phyloP scores from a whole-genome alignment of 2,888 invertebrate species.

The Drosophila pegasa region DNA sequence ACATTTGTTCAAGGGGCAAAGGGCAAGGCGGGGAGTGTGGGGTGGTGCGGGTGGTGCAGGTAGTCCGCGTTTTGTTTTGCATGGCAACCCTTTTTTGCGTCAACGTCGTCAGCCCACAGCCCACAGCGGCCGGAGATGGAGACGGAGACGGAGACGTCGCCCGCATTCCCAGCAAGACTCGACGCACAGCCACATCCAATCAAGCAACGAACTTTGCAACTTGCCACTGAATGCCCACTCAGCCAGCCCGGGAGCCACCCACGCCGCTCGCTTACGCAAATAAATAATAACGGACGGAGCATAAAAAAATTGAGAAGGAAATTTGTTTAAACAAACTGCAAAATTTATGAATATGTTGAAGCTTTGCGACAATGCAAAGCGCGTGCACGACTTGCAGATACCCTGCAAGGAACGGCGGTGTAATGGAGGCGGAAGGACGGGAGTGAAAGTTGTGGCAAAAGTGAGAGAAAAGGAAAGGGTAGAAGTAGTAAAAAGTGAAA shows the following conservation, averaged over 20 bases:
- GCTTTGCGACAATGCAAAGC: constrained; percentile 37
- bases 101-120: constrained; percentile 32
- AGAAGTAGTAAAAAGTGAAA: too few relatives aligned
- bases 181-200: constrained; percentile 62
- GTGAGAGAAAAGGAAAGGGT: neutral
- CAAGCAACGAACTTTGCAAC: constrained; percentile 65
- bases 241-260: neutral
- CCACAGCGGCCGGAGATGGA: constrained; percentile 7
- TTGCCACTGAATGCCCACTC: constrained; percentile 25
- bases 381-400: constrained; percentile 12
- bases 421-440: neutral
- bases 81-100: constrained; percentile 75
- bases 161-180: constrained; percentile 39
- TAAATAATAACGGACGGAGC: constrained; percentile 72
- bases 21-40: neutral
- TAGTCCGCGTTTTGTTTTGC: constrained; percentile 59
- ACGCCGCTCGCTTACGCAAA: constrained; percentile 66
- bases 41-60: neutral
- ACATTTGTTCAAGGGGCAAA: constrained; percentile 1
- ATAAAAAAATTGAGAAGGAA: constrained; percentile 25
- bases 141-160: too few relatives aligned
- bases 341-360: constrained; percentile 80
- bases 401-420: constrained; percentile 11
- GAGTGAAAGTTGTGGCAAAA: neutral
- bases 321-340: constrained; percentile 79